Percentiles rank a stretch among this genome's conserved stretches.
Conservation (phyloP, 2,888 invertebrate species). For the Opisthograptis luteolata region DNA sequence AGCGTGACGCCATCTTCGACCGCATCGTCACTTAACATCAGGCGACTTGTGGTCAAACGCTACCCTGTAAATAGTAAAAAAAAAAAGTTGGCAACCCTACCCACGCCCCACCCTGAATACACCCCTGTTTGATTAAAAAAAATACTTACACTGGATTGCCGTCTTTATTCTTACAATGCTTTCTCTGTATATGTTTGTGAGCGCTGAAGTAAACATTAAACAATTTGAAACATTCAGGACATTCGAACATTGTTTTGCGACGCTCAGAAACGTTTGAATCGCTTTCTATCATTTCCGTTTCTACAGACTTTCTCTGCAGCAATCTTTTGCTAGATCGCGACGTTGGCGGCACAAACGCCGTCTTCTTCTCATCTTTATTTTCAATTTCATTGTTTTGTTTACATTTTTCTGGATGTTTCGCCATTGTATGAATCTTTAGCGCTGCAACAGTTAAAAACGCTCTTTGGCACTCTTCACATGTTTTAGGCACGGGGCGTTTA, state of each 20-base stretch:
- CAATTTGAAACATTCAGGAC: constrained; percentile 55
- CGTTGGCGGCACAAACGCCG: constrained; percentile 11
- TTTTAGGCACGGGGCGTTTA: constrained; percentile 42
- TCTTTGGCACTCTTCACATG: constrained; percentile 59
- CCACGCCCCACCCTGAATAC: constrained; percentile 11
- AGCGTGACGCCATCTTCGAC: too few species aligned
- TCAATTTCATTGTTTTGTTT: constrained; percentile 14
- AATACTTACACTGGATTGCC: constrained; percentile 60
- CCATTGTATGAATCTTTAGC: constrained; percentile 52
- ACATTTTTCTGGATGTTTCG: constrained; percentile 34
- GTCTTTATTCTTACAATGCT: constrained; percentile 49
- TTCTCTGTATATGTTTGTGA: constrained; percentile 62
- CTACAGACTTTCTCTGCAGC: constrained; percentile 12
- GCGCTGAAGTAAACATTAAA: constrained; percentile 59
- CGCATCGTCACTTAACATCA: too few species aligned
- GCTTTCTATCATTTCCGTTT: constrained; percentile 10
- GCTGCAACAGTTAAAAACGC: constrained; percentile 51
- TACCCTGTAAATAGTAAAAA: background rate
- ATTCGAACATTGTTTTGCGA: constrained; percentile 56
- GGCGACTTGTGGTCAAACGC: too few species aligned
- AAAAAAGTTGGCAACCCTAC: background rate
- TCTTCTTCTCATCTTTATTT: constrained; percentile 20
- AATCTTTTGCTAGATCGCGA: constrained; percentile 26
- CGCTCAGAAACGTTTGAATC: background rate
- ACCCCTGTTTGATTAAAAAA: constrained; percentile 8